Evolutionary conservation across 1,140 invertebrate species (phyloP), one percentile per base, ranked within the genome.

Genomic region (Monomorium pharaonis): DNA sequence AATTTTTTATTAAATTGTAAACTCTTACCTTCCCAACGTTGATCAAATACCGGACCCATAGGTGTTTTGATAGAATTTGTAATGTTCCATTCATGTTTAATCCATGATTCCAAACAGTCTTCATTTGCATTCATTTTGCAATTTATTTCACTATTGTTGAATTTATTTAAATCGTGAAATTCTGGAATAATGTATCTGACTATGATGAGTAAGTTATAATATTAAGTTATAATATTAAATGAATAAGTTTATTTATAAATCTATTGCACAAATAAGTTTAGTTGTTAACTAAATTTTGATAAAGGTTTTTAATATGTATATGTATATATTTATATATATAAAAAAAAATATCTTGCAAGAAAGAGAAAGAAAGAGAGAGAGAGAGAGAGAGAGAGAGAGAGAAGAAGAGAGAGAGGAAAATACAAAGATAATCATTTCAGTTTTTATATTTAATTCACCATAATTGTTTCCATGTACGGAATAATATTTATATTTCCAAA

Each of bases 11-110:
- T 0, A 33, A 47, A 30, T 3, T 56, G 0, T 12, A 33, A 7
- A 3, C 0, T 24, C 54, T 47, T 30, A 92, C 90, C 74, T 89
- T 92, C 90, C 91, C 90, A 92, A 72, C 89, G 86, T 16, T 27
- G 37, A 77, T 90, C 88, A 1, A 80, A 65, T n/a, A 85, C 88
- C 0, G 86, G 86, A 16, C 86, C 89, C 87, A 87, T 87, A 3
- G 85, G 81, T 9, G 30, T 83, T 10, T 18, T 16, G 0, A 42
- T 2, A 3, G 87, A 89, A 44, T 80, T 70, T 9, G 62, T 77
- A 10, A 84, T 5, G 3, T 1, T 75, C 90, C 90, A 90, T 0
- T 30, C 14, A 0, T 4, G 0, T 14, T 12, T 33, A 4, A 0
- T 47, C 89, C 89, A 89, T 0, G 12, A 10, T 16, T 16, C 12